These are phyloP conservation scores for Ellobius talpinus DNA, from an alignment of 2,113 vertebrate species.

Conservation along the genomic window DNA sequence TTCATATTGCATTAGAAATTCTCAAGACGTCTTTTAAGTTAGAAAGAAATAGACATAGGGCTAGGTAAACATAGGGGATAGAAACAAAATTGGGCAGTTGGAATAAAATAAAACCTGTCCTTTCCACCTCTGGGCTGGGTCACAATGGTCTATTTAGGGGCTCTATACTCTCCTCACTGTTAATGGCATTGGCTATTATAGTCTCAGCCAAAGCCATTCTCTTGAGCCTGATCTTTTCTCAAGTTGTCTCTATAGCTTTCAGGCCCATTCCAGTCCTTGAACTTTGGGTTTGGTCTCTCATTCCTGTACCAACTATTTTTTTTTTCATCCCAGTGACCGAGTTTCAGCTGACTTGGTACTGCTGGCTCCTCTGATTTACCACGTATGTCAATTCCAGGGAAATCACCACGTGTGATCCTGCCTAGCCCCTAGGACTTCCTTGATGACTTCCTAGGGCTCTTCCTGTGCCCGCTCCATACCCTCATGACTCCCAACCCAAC, in stretches of 20 bases:
- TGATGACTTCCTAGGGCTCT: not conserved
- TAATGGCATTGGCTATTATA: not conserved
- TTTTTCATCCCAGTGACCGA: not conserved
- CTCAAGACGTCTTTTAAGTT: not conserved
- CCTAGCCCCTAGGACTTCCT: not conserved
- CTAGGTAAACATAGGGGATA: not conserved
- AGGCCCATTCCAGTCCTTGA: not conserved
- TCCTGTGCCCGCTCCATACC: not conserved
- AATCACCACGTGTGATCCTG: not conserved
- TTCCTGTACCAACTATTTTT: not conserved
- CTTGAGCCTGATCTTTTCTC: not conserved
- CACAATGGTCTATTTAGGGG: not conserved
- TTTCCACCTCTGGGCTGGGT: not conserved
- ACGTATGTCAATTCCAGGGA: not conserved
- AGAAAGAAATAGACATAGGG: not conserved
- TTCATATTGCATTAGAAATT: not conserved
- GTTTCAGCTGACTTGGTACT: not conserved
- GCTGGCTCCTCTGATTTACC: not conserved
- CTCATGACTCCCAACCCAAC: not conserved
- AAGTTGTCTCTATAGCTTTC: not conserved
- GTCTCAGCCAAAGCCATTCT: not conserved
- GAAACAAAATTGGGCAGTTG: not conserved
- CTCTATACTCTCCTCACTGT: rapidly evolving
- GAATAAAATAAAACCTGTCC: not conserved
- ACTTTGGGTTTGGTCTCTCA: not conserved